These are phyloP conservation scores for Orthonyx spaldingii DNA, from an alignment of 2,113 vertebrate species.

Conservation along the genomic window DNA sequence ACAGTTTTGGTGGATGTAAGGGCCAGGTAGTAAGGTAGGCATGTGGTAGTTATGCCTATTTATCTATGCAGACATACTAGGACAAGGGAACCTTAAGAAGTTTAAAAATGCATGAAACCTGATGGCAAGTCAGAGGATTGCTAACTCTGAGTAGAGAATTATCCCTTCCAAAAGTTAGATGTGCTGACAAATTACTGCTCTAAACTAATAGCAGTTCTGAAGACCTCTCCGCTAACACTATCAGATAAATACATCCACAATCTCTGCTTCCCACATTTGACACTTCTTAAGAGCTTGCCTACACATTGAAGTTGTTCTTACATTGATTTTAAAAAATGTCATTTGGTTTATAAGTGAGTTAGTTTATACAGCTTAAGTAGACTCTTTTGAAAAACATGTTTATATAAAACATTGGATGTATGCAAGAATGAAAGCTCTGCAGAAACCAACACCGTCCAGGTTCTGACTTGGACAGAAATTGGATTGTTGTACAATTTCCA, in stretches of 20 bases:
- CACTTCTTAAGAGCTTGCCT: constrained; percentile 48
- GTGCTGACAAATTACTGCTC: neutral
- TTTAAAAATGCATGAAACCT: neutral
- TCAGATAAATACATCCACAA: constrained; percentile 26
- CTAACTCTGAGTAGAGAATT: neutral
- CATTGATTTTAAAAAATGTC: constrained; percentile 12
- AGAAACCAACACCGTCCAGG: neutral
- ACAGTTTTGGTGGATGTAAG: neutral
- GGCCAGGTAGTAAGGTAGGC: neutral
- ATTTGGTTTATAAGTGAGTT: constrained; percentile 41
- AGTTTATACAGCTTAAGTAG: constrained; percentile 1
- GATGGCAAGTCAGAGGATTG: neutral
- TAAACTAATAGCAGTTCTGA: neutral
- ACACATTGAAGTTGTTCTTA: constrained; percentile 48
- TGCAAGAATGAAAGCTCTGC: neutral
- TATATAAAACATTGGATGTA: neutral
- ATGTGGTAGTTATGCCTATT: neutral
- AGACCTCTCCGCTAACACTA: constrained; percentile 44
- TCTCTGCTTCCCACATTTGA: constrained; percentile 56
- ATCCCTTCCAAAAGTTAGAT: neutral
- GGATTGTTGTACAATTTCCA: neutral
- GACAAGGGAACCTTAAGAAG: neutral
- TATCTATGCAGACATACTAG: neutral
- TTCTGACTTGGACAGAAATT: neutral
- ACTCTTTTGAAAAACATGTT: neutral